Percentiles rank a stretch among this genome's conserved stretches.
Evolutionary conservation across 2,113 vertebrate species (phyloP).

Genomic region (Gorsachius goisagi): DNA sequence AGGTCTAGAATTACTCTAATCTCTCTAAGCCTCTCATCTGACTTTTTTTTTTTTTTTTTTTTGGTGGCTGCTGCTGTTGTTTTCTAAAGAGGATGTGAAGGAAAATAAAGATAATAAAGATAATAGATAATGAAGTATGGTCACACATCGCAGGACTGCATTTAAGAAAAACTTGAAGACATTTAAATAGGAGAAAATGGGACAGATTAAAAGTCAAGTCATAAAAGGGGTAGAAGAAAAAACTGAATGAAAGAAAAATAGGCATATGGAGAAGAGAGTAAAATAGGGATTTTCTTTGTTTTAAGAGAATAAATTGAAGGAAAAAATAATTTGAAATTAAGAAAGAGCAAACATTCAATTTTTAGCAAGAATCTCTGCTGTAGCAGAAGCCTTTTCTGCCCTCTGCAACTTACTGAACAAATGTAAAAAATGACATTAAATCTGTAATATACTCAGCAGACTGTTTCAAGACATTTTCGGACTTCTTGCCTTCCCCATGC

Average conservation of each 20-base stretch:
- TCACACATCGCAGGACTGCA: neutral
- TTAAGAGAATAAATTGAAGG: neutral
- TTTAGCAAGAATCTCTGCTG: neutral
- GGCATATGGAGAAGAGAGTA: neutral
- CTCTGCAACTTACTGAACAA: neutral
- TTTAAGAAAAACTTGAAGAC: neutral
- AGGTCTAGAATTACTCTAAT: neutral
- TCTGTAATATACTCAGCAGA: neutral
- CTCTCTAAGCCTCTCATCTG: neutral
- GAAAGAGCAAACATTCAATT: neutral
- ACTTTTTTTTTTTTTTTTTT: neutral
- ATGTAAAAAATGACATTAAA: neutral
- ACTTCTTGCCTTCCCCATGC: neutral
- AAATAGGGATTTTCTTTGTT: neutral
- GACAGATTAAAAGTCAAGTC: neutral
- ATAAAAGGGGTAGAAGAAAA: neutral
- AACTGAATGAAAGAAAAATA: neutral
- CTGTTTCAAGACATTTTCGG: neutral
- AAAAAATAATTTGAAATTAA: neutral
- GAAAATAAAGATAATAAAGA: neutral
- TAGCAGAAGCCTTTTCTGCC: neutral
- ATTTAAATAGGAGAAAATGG: neutral
- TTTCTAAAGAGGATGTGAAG: neutral
- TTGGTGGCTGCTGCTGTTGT: neutral
- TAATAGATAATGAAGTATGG: neutral